Conservation (phyloP, 2,888 invertebrate species). For the Urechis unicinctus region DNA sequence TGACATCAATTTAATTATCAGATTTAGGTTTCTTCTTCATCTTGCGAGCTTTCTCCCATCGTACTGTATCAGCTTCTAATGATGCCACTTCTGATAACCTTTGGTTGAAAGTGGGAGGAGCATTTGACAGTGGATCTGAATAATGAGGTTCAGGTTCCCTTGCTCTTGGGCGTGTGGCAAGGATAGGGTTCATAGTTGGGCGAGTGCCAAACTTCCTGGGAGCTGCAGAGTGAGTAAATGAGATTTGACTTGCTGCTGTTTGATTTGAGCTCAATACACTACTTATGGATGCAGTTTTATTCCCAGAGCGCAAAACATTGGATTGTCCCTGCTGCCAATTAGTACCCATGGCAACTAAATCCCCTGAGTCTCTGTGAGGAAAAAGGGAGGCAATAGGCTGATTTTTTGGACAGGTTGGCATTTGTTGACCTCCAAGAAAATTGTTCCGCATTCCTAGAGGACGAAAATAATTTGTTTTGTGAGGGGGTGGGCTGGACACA, state of each 20-base stretch:
- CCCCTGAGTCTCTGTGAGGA: background rate
- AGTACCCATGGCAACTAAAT: background rate
- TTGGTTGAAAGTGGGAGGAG: constrained; percentile 39
- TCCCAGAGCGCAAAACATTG: too few relatives aligned
- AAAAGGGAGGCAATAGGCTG: too few relatives aligned
- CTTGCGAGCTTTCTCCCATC: constrained; percentile 39
- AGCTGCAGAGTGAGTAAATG: background rate
- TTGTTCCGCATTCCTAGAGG: background rate
- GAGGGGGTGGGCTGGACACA: too few relatives aligned
- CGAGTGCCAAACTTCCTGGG: background rate
- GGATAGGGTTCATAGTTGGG: background rate
- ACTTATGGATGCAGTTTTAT: too few relatives aligned
- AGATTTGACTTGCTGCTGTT: background rate
- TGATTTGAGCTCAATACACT: too few relatives aligned
- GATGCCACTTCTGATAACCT: constrained; percentile 41
- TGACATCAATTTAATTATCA: background rate
- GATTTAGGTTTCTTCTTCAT: constrained; percentile 33
- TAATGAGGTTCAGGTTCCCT: constrained; percentile 32
- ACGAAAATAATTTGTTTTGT: background rate
- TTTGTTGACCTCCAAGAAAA: background rate
- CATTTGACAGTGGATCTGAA: constrained; percentile 36
- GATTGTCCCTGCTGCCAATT: background rate
- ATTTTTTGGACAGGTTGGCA: background rate
- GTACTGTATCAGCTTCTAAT: constrained; percentile 42
- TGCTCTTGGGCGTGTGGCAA: background rate